A percentile compares a stretch with the other conserved stretches of the same genome.
Evolutionary conservation across 2,113 vertebrate species (phyloP).

Genomic region (Elephas maximus): DNA sequence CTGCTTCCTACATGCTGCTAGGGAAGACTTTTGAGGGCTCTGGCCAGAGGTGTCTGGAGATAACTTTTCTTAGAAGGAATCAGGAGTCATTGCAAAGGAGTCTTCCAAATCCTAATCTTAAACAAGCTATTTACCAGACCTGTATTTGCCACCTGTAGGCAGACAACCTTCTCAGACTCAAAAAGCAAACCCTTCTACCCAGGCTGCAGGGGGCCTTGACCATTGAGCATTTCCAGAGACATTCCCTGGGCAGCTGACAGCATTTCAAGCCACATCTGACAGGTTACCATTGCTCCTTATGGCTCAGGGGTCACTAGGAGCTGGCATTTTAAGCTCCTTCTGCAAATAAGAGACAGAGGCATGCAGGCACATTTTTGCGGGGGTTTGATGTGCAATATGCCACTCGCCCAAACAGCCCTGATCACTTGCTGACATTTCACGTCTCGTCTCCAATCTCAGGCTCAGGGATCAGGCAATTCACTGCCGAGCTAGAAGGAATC

Average conservation of each 20-base stretch:
- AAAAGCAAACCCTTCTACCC: neutral
- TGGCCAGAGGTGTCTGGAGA: neutral
- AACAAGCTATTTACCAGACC: neutral
- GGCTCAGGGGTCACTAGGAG: neutral
- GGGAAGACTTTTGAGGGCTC: neutral
- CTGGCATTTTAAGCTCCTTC: neutral
- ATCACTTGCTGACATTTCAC: neutral
- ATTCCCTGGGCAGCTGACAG: neutral
- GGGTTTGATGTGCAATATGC: neutral
- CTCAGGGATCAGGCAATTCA: neutral
- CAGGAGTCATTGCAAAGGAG: neutral
- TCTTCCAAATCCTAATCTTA: neutral
- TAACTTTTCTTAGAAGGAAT: neutral
- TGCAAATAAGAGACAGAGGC: fast-evolving
- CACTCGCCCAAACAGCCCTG: neutral
- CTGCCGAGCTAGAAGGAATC: neutral
- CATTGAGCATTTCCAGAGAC: neutral
- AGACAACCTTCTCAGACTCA: neutral
- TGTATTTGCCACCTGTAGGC: neutral
- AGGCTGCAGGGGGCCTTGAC: neutral
- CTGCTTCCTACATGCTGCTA: neutral
- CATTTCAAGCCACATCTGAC: neutral
- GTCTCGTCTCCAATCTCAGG: neutral
- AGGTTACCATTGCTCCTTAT: neutral
- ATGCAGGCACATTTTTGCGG: neutral